Evolutionary conservation across 2,797 vertebrate genomes (phyloP), one percentile per base, ranked within the genome.

Genomic region (Crenuchus spilurus): DNA sequence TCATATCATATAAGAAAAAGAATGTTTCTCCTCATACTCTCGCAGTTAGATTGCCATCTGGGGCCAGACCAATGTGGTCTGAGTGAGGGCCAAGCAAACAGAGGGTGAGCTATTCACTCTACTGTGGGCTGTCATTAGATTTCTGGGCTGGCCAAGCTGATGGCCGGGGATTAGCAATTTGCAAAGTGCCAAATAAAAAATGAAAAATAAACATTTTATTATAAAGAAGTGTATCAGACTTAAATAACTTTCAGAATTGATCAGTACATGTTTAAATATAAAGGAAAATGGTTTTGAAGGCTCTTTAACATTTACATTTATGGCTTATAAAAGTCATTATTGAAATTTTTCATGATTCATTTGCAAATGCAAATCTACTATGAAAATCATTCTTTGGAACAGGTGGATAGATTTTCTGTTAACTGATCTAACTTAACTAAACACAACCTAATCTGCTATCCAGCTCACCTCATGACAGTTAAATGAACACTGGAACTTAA

Each of bases 51-150:
- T 37, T 46, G 49, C 44, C n/a, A 41, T 66, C 14, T 49, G 26
- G 37, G 42, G 62, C 71, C 54, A 77, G 46, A 74, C 70, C 78
- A 74, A 1, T 58, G 63, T 51, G 80, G 58, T 72, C 68, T 73
- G 69, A 73, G 61, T 30, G 24, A 30, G 44, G 20, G 49, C 67
- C 67, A 76, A 73, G 37, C 41, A 76, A 69, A 79, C 60, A 39
- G 52, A 63, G 37, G 22, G 39, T 22, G 11, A 70, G 31, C 54
- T 62, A 16, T 44, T 55, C 41, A 44, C 28, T 28, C 24, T 49
- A 2, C 41, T 30, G 31, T 55, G 57, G 22, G n/a, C 31, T 71
- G 49, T 52, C 46, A 49, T 54, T 31, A 55, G 6, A 49, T 69
- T 31, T 68, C 4, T 63, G 16, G 49, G 26, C 35, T 10, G 30